Evolutionary conservation across 1,140 invertebrate species (phyloP), one percentile per base, ranked within the genome.

Genomic region (Sycophila sp.): DNA sequence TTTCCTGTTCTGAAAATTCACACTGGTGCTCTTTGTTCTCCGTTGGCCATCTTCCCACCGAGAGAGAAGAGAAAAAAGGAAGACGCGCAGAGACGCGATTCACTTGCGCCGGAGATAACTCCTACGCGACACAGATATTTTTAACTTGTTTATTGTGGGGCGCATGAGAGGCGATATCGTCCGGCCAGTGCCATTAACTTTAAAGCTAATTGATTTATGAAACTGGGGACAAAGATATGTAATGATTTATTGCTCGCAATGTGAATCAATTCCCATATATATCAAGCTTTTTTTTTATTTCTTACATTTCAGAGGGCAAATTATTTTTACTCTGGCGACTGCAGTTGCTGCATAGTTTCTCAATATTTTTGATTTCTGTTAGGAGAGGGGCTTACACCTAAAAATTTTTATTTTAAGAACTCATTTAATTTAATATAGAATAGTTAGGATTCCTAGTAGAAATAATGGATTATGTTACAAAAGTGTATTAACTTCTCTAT

Each of bases 1-100:
- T 81, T 81, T 83, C 78, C 82, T 83, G 81, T 85, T 82, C 71
- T n/a, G 60, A 38, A 69, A 76, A 59, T 15, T 8, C 34, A 83
- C 78, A 83, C 76, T 80, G 78, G 72, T 45, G 69, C 69, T 77
- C 77, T 79, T 82, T 82, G 76, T 81, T 69, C 45, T 10, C 17
- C 7, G 6, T 2, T 30, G 8, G 51, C 2, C 24, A 11, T 30
- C 51, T 6, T 55, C 51, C n/a, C n/a, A n/a, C 3, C 11, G 26
- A 53, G n/a, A n/a, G n/a, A n/a, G n/a, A n/a, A 17, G 58, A 45
- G 49, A 40, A 36, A 26, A 26, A 30, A n/a, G n/a, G 11, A 36
- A 15, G 36, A 42, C 17, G n/a, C n/a, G 32, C 11, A 51, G 47
- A 49, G 36, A n/a, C 19, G 34, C 55, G 51, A 65, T 73, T 67